phyloP scores from a whole-genome alignment of 2,113 vertebrate genomes.

The Thamnophis sirtalis region DNA sequence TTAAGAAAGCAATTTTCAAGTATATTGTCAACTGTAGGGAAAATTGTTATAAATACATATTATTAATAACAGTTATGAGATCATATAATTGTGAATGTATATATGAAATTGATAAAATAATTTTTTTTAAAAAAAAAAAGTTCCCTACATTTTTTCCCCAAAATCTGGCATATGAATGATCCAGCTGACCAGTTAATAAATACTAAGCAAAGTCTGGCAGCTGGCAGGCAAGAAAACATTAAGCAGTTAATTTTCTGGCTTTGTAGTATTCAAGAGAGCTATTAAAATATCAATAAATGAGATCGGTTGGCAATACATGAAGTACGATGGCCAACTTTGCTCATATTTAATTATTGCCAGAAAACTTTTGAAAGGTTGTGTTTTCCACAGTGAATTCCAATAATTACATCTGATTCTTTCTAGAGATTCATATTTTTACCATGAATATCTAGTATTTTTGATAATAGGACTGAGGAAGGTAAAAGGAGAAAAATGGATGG shows the following conservation, averaged over 20 bases:
- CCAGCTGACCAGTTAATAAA: slow-evolving; percentile 3
- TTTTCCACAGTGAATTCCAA: not conserved
- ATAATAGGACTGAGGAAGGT: not conserved
- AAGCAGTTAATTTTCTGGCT: not conserved
- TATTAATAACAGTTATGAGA: too few species aligned
- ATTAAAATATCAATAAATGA: not conserved
- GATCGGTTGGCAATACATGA: not conserved
- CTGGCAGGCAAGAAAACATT: slow-evolving; percentile 4
- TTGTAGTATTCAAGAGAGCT: not conserved
- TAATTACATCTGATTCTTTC: not conserved
- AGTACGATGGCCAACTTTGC: not conserved
- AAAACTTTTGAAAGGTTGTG: not conserved
- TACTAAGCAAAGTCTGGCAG: not conserved
- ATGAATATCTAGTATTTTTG: not conserved
- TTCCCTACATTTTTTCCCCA: slow-evolving; percentile 5
- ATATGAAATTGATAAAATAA: too few species aligned
- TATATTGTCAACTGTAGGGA: too few species aligned
- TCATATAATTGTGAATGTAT: too few species aligned
- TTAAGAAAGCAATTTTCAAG: too few species aligned
- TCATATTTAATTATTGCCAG: not conserved
- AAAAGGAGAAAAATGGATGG: not conserved
- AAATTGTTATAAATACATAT: too few species aligned
- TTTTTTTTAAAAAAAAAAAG: too few species aligned
- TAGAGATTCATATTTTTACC: not conserved
- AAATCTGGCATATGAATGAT: not conserved